Percentiles rank a stretch among this genome's conserved stretches.
Conservation (phyloP, 2,797 vertebrate genomes). For the Florisuga fusca region DNA sequence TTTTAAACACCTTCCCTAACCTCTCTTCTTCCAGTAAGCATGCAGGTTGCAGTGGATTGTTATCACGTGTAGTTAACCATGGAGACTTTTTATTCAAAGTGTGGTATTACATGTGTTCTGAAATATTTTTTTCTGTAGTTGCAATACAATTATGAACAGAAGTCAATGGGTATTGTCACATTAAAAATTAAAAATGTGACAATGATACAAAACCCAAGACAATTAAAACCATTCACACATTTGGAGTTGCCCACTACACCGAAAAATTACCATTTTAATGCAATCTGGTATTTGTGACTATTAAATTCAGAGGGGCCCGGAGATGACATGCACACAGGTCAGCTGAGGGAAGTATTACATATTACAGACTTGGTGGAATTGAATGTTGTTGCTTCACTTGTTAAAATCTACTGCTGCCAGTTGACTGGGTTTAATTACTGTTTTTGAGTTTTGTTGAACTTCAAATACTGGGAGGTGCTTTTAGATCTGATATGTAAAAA, state of each 20-base stretch:
- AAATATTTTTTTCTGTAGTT: not conserved
- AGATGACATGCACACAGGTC: not conserved
- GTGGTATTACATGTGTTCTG: not conserved
- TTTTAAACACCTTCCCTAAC: not conserved
- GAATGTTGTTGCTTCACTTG: not conserved
- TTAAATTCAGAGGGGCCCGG: not conserved
- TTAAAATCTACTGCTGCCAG: conserved; percentile 20
- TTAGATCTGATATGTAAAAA: conserved; percentile 66
- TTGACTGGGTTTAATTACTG: conserved; percentile 44
- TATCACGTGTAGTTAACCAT: not conserved
- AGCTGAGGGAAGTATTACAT: not conserved
- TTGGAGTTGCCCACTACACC: not conserved
- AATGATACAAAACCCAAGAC: not conserved
- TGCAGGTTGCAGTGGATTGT: not conserved
- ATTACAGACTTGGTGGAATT: not conserved
- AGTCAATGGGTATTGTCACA: not conserved
- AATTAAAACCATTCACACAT: not conserved
- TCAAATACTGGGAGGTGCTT: conserved; percentile 55
- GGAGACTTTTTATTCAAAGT: not conserved
- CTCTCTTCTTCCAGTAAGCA: not conserved
- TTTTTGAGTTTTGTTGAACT: conserved; percentile 49
- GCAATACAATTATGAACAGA: not conserved
- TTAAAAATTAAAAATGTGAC: not conserved
- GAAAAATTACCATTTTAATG: not conserved
- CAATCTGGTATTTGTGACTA: not conserved